These are phyloP conservation scores for Epirrhoe alternata DNA, from an alignment of 2,888 invertebrate genomes.

Conservation along the genomic window DNA sequence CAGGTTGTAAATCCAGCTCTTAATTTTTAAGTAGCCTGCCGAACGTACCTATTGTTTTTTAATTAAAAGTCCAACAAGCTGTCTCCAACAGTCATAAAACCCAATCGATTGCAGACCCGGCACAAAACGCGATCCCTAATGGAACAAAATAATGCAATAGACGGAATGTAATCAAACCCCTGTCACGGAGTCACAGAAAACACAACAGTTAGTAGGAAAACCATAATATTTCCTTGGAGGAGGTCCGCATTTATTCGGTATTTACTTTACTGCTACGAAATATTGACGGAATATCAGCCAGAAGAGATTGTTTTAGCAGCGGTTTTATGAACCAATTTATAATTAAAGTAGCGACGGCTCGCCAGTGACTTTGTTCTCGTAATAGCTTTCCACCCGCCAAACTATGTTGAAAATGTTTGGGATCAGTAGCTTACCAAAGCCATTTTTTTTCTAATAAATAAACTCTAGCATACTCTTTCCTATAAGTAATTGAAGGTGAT, in stretches of 20 bases:
- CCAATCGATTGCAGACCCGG: slow-evolving; percentile 20
- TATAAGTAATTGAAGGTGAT: no score
- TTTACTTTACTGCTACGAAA: not conserved
- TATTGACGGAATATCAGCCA: not conserved
- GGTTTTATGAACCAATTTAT: no score
- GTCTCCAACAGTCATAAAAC: slow-evolving; percentile 25
- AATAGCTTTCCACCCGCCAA: no score
- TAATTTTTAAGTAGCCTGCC: no score
- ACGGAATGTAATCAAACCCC: slow-evolving; percentile 67
- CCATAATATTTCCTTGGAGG: not conserved
- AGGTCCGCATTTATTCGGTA: not conserved
- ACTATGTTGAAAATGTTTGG: no score
- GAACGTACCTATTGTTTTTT: slow-evolving; percentile 3
- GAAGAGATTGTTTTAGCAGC: no score
- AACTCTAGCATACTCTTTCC: no score
- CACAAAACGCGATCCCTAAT: slow-evolving; percentile 52
- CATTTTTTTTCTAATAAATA: no score
- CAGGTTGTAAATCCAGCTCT: no score
- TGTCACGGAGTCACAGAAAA: slow-evolving; percentile 42
- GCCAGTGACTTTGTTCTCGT: no score
- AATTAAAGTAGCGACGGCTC: no score
- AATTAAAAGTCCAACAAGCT: slow-evolving; percentile 22
- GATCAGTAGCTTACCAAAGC: no score
- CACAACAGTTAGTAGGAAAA: slow-evolving; percentile 11
- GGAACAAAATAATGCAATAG: slow-evolving; percentile 69